These are phyloP conservation scores for Scolopax bukidnonensis DNA, from an alignment of 2,797 vertebrate species.

Conservation along the genomic window DNA sequence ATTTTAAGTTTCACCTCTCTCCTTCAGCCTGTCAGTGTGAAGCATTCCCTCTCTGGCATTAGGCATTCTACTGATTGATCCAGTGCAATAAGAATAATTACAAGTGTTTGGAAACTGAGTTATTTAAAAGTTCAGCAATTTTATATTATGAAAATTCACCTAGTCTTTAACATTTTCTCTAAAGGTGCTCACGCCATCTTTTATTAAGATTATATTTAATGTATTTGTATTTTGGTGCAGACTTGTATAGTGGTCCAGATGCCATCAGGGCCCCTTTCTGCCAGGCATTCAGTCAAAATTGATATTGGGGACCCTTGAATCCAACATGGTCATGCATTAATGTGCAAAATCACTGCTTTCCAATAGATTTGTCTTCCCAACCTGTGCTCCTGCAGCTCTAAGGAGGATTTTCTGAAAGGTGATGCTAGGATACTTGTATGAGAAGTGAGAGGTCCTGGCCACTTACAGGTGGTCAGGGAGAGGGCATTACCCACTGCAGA, in stretches of 20 bases:
- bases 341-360: not conserved
- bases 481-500: not conserved
- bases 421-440: not conserved
- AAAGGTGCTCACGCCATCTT: not conserved
- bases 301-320: rapidly evolving
- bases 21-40: not conserved
- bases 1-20: not conserved
- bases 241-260: not conserved
- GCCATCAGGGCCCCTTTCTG: not conserved
- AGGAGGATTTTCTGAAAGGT: not conserved
- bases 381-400: not conserved
- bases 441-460: not conserved
- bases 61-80: not conserved
- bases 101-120: not conserved
- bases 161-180: not conserved
- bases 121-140: not conserved
- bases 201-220: not conserved
- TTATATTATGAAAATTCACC: not conserved
- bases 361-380: not conserved
- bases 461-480: not conserved
- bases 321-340: not conserved
- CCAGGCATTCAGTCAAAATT: not conserved
- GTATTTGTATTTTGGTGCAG: not conserved
- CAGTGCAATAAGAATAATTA: not conserved
- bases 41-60: not conserved